A percentile compares a stretch with the other conserved stretches of the same genome.
Evolutionary conservation across 2,113 vertebrate species (phyloP).

Genomic region (Danionella cerebrum): DNA sequence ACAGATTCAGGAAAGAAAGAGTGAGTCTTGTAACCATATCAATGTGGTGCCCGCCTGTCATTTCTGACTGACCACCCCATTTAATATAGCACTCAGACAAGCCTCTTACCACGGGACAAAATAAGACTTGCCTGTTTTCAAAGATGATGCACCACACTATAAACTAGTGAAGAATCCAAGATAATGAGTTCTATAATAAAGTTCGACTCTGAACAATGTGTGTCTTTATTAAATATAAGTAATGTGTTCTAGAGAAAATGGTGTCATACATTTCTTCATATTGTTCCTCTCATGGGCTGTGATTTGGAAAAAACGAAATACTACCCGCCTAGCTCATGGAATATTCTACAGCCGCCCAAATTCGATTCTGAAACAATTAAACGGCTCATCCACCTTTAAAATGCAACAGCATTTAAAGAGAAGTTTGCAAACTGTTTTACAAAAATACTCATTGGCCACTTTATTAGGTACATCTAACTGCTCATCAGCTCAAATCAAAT

Average conservation of each 20-base stretch:
- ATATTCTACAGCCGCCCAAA: too few relatives aligned
- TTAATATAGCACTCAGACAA: conserved; percentile 31
- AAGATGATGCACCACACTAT: conserved; percentile 40
- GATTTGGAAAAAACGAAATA: too few relatives aligned
- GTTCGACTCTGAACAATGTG: conserved; percentile 43
- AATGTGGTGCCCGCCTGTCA: conserved; percentile 48
- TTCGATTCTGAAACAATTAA: too few relatives aligned
- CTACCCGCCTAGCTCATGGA: too few relatives aligned
- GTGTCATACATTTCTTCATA: conserved; percentile 46
- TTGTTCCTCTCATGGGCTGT: too few relatives aligned
- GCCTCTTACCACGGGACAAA: not conserved
- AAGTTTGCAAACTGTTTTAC: too few relatives aligned
- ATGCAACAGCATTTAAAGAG: too few relatives aligned
- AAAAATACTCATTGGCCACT: too few relatives aligned
- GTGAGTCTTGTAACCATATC: conserved; percentile 34
- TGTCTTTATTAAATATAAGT: conserved; percentile 48
- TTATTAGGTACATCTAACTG: too few relatives aligned
- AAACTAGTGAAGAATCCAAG: conserved; percentile 33
- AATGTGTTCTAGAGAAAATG: conserved; percentile 47
- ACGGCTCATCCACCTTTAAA: too few relatives aligned
- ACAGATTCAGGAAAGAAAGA: conserved; percentile 27
- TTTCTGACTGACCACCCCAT: conserved; percentile 41
- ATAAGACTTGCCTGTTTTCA: conserved; percentile 18
- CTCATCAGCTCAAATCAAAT: too few relatives aligned
- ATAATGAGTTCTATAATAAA: conserved; percentile 50